phyloP scores from a whole-genome alignment of 2,113 vertebrate species.

The Empidonax traillii region DNA sequence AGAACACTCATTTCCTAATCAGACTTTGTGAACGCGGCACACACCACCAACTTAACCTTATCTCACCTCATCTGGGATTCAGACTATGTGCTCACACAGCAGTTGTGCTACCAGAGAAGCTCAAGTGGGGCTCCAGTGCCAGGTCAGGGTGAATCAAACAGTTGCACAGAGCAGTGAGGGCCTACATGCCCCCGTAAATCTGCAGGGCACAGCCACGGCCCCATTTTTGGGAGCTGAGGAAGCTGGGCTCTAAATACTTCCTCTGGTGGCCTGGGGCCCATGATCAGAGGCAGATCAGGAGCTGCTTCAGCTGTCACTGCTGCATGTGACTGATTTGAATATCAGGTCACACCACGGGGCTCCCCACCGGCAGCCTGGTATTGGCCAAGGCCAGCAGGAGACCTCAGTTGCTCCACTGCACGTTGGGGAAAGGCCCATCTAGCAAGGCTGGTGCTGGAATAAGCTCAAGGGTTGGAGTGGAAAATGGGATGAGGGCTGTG shows the following conservation, averaged over 20 bases:
- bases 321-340: not conserved
- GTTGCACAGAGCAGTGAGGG: not conserved
- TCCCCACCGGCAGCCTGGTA: not conserved
- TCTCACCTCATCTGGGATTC: not conserved
- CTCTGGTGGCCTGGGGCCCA: not conserved
- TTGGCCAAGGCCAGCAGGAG: not conserved
- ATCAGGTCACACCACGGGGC: not conserved
- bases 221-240: not conserved
- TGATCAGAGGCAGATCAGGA: not conserved
- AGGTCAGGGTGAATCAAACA: not conserved
- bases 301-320: not conserved
- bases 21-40: not conserved
- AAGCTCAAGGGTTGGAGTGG: not conserved
- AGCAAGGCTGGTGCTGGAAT: not conserved
- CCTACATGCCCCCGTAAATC: rapidly evolving
- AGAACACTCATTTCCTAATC: not conserved
- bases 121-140: not conserved
- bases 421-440: rapidly evolving
- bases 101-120: rapidly evolving
- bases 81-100: not conserved
- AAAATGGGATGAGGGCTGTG: not conserved
- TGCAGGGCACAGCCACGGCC: not conserved
- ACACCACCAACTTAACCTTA: not conserved
- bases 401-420: not conserved
- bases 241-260: not conserved